Evolutionary conservation across 2,888 invertebrate species (phyloP), one percentile per base, ranked within the genome.

Genomic region (Oxyteleia sp.): DNA sequence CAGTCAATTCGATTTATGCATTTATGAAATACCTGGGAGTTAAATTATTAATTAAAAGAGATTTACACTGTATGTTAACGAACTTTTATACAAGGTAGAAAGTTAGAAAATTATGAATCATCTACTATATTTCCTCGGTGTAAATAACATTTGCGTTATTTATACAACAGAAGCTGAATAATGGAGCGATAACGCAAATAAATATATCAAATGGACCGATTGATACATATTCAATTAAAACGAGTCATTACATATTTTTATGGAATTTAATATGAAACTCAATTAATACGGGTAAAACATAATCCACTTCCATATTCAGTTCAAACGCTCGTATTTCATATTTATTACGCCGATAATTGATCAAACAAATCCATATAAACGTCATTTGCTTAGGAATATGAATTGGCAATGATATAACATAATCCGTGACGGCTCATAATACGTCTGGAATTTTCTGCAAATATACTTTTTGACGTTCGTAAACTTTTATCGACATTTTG

Each of bases 381-480:
- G 15, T 18, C 13, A 13, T 0, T 2, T n/a, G 5, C 38, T 38
- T 13, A 1, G 13, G 5, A 38, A 38, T 13, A 38, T 38, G n/a
- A 4, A 41, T 59, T 59, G 18, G 20, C 41, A 29, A 29, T 61
- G 59, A 61, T 16, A 43, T 35, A 57, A 57, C 38, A 23, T 61
- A 69, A n/a, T n/a, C n/a, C 68, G 69, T 69, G 78, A 57, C 49
- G 61, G 5, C 23, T 23, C 5, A 23, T 5, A 23, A 23, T 23
- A 23, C 23, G n/a, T 23, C 3, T 4, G 23, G 23, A 23, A 23
- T 23, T 2, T 23, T 23, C 23, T 4, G 23, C 23, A 23, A 23
- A 23, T 23, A 23, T 4, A 4, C 23, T 23, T 23, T 5, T 23
- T 23, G 2, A 23, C 23, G 2, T 23, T 23, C 23, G 5, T 23